phyloP scores from a whole-genome alignment of 2,113 vertebrate genomes.

The Rhinogobius similis region DNA sequence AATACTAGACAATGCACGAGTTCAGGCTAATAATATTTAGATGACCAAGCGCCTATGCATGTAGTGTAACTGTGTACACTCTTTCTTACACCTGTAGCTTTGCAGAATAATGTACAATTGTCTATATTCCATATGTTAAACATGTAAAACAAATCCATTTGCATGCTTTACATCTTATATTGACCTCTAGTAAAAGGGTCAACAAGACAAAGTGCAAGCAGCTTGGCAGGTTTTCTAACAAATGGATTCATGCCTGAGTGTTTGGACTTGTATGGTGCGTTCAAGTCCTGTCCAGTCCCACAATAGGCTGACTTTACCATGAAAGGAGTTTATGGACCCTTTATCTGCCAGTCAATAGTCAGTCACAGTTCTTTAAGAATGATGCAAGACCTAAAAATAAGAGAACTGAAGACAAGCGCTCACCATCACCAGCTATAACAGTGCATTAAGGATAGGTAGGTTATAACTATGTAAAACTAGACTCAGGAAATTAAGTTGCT shows the following conservation, averaged over 20 bases:
- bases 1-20: not conserved
- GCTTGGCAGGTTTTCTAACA: conserved; percentile 3
- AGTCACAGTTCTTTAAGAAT: conserved; percentile 46
- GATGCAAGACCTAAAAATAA: conserved; percentile 67
- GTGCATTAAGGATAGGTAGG: conserved; percentile 33
- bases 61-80: not conserved
- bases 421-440: conserved; percentile 14
- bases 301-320: conserved; percentile 51
- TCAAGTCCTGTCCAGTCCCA: conserved; percentile 7
- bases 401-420: conserved; percentile 32
- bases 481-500: not conserved
- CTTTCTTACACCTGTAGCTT: not conserved
- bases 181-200: not conserved
- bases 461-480: not conserved
- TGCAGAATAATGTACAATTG: not conserved
- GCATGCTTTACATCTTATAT: not conserved
- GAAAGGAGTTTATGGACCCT: conserved; percentile 49
- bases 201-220: conserved; percentile 4
- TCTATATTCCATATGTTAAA: not conserved
- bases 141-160: not conserved
- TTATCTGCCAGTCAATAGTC: conserved; percentile 26
- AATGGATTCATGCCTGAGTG: not conserved
- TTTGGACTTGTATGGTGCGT: not conserved
- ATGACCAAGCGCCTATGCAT: not conserved
- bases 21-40: not conserved